phyloP scores from a whole-genome alignment of 2,797 vertebrate genomes.

The Natrix natrix region DNA sequence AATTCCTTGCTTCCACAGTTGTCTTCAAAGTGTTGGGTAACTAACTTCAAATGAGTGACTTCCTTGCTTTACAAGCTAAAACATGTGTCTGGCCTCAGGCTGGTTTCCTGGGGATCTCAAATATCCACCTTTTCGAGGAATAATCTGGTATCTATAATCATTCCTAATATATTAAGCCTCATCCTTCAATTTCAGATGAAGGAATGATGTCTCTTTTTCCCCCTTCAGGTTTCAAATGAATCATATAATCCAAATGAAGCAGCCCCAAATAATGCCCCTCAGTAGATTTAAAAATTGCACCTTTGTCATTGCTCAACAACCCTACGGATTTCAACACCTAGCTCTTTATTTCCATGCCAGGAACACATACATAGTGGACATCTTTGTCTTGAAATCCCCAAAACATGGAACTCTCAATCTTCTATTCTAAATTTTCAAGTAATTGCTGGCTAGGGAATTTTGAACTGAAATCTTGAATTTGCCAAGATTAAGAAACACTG shows the following conservation, averaged over 20 bases:
- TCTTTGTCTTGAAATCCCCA: background rate
- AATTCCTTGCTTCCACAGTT: background rate
- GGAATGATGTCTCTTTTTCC: background rate
- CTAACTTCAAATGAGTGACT: background rate
- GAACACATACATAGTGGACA: background rate
- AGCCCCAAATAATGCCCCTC: background rate
- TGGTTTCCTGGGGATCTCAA: background rate
- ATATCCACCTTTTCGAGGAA: background rate
- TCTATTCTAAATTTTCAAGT: background rate
- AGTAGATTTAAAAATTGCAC: background rate
- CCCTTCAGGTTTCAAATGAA: background rate
- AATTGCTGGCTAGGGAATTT: background rate
- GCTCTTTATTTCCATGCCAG: background rate
- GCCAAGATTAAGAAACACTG: background rate
- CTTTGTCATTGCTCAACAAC: background rate
- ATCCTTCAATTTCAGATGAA: background rate
- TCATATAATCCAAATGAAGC: background rate
- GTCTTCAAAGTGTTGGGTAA: background rate
- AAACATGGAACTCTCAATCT: background rate
- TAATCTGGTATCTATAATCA: background rate
- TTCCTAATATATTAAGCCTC: background rate
- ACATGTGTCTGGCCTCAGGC: background rate
- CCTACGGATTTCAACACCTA: background rate
- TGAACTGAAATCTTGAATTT: background rate
- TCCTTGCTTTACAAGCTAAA: background rate